These are phyloP conservation scores for Temnothorax ravouxi DNA, from an alignment of 2,888 invertebrate genomes.

Conservation along the genomic window DNA sequence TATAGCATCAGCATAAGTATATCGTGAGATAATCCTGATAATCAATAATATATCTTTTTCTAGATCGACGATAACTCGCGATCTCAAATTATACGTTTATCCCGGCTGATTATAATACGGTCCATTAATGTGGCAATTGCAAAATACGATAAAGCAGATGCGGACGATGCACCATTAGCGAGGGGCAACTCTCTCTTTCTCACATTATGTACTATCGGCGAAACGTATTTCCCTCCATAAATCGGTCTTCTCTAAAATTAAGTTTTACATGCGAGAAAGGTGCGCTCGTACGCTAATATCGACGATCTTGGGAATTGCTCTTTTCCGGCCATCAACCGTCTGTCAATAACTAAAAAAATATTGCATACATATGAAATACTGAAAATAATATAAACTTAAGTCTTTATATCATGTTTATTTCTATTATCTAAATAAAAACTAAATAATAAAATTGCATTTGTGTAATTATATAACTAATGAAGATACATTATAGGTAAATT, in stretches of 20 bases:
- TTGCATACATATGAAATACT: background rate
- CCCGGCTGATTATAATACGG: constrained; percentile 47
- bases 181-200: constrained; percentile 68
- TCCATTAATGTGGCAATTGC: constrained; percentile 47
- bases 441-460: background rate
- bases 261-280: constrained; percentile 55
- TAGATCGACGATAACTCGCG: constrained; percentile 44
- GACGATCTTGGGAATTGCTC: constrained; percentile 38
- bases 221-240: constrained; percentile 55
- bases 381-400: background rate
- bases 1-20: background rate
- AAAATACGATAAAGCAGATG: constrained; percentile 51
- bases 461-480: background rate
- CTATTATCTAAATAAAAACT: background rate
- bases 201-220: constrained; percentile 60
- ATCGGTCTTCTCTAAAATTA: constrained; percentile 60
- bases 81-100: constrained; percentile 47
- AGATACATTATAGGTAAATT: background rate
- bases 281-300: constrained; percentile 5
- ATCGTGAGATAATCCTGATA: constrained; percentile 40
- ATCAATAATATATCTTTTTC: constrained; percentile 44
- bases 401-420: background rate
- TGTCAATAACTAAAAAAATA: background rate
- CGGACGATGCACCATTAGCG: constrained; percentile 36
- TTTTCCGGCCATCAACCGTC: constrained; percentile 45